Evolutionary conservation across 2,888 invertebrate species (phyloP), one percentile per base, ranked within the genome.

Genomic region (Micoletzkya japonica): DNA sequence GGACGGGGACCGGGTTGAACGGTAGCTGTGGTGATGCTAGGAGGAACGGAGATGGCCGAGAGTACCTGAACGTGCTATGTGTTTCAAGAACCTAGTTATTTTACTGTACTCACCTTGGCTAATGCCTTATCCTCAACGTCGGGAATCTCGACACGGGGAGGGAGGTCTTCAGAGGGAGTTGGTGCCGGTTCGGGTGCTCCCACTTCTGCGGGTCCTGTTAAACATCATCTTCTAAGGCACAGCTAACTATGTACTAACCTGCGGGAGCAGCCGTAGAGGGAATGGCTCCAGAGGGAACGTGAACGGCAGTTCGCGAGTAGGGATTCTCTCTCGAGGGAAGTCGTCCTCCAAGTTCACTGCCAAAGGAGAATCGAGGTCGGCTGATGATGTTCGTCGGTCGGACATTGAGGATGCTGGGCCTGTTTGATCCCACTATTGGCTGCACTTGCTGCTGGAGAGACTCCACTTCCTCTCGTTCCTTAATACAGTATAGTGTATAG

Each of bases 1-100:
- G 57, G 28, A 56, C 74, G 17, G 2, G 69, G 58, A 24, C 71
- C 50, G 6, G 50, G 50, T 7, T 32, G 63, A 2, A 20, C 52
- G 4, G 76, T 66, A 0, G 76, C 71, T 2, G 76, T 72, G n/a
- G n/a, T n/a, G n/a, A n/a, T n/a, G n/a, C n/a, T n/a, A 20, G 57
- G 67, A 57, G 67, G 30, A 1, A 67, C 7, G 1, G 67, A 57
- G 30, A 57, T 56, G 20, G 50, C 67, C 30, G 52, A 28, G 57
- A 67, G 34, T 49, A 67, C 52, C 67, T 56, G 32, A 57, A 57
- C n/a, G n/a, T 44, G 49, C 14, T 17, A 44, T 10, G 20, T 20
- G 49, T 44, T 20, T 44, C 49, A 20, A 44, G 20, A 17, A 20
- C 49, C 49, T 44, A 20, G 10, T 20, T 10, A 44, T 44, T 10